Evolutionary conservation across 1,140 invertebrate genomes (phyloP).

Genomic region (Drosophila sproati): DNA sequence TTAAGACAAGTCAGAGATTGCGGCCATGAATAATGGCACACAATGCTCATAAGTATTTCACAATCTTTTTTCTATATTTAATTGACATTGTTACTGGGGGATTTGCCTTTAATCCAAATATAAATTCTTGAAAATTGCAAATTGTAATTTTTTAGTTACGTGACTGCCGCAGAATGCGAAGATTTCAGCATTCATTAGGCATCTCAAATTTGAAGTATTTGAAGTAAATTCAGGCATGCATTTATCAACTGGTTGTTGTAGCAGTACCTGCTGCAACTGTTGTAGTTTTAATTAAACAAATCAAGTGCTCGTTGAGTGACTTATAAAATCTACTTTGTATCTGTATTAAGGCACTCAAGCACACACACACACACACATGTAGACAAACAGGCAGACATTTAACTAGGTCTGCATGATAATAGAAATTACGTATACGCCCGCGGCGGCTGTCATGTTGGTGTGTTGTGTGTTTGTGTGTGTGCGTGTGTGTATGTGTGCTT

Average conservation of each 20-base stretch:
- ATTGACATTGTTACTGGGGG: conserved; percentile 33
- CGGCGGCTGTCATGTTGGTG: conserved; percentile 12
- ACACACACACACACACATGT: background rate
- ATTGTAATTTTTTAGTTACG: conserved; percentile 62
- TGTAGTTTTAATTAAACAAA: conserved; percentile 56
- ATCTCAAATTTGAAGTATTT: conserved; percentile 20
- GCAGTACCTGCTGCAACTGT: conserved; percentile 40
- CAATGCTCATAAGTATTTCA: conserved; percentile 40
- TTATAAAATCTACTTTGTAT: conserved; percentile 1
- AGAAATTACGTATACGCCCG: conserved; percentile 49
- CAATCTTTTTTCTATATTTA: conserved; percentile 33
- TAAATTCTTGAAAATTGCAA: conserved; percentile 20
- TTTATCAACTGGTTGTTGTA: conserved; percentile 12
- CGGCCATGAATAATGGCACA: conserved; percentile 50
- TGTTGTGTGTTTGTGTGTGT: background rate
- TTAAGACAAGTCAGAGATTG: conserved; percentile 35
- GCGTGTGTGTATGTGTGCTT: background rate
- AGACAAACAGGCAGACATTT: background rate
- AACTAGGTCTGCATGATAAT: conserved; percentile 30
- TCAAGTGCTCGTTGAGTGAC: conserved; percentile 36
- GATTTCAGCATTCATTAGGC: conserved; percentile 51
- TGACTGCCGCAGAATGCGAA: conserved; percentile 51
- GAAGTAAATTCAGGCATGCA: background rate
- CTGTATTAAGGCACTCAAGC: conserved; percentile 19
- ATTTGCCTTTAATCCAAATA: conserved; percentile 8